A percentile compares a stretch with the other conserved stretches of the same genome.
Evolutionary conservation across 1,140 invertebrate genomes (phyloP).

Genomic region (Aphaenogaster floridana): DNA sequence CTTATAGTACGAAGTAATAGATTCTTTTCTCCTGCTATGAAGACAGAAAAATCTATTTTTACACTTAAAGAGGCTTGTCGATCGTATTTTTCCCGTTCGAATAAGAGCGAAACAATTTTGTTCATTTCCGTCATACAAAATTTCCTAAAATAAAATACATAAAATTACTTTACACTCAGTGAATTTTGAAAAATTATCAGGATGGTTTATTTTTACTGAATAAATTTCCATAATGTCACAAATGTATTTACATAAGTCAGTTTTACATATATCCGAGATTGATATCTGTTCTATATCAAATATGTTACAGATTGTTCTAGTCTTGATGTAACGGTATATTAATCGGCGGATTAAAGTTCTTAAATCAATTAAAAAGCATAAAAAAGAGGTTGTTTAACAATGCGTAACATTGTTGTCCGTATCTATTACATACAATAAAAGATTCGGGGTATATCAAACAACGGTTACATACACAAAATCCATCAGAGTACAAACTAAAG

Average conservation of each 20-base stretch:
- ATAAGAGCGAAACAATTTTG: slow-evolving; percentile 19
- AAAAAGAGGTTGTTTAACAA: neutral
- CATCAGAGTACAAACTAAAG: slow-evolving; percentile 38
- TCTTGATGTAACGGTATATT: neutral
- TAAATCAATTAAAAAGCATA: neutral
- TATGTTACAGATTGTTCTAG: slow-evolving; percentile 7
- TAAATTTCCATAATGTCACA: neutral
- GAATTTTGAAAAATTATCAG: neutral
- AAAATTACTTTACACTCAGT: neutral
- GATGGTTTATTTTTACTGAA: neutral
- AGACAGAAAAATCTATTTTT: slow-evolving; percentile 47
- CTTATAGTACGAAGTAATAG: neutral
- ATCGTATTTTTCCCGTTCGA: slow-evolving; percentile 9
- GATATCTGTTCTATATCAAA: neutral
- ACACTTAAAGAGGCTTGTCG: neutral
- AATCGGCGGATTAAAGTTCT: neutral
- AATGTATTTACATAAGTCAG: neutral
- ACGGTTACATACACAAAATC: neutral
- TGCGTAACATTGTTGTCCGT: neutral
- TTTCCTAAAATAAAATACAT: neutral
- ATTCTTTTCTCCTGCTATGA: neutral
- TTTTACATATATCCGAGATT: neutral
- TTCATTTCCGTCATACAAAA: neutral
- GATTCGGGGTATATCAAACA: neutral
- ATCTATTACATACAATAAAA: neutral